Evolutionary conservation across 2,113 vertebrate genomes (phyloP).

Genomic region (Marmota flaviventris): DNA sequence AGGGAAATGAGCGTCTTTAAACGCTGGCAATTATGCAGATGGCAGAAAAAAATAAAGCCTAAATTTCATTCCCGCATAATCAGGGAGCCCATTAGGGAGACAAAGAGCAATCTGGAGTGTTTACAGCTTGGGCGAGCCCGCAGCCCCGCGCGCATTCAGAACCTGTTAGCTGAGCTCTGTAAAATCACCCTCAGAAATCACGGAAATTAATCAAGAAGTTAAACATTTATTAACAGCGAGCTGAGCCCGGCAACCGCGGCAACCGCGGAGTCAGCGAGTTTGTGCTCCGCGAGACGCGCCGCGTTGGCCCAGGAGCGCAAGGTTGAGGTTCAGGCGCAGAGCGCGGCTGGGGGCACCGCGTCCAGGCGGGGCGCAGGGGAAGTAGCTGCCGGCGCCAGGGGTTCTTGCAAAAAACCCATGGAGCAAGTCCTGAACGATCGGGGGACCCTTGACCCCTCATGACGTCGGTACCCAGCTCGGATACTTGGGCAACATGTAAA

Average conservation of each 20-base stretch:
- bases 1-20: slow-evolving; percentile 23
- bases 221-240: slow-evolving; percentile 87
- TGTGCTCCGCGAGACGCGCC: not conserved
- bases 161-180: slow-evolving; percentile 57
- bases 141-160: slow-evolving; percentile 32
- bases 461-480: not conserved
- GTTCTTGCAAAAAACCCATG: not conserved
- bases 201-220: slow-evolving; percentile 82
- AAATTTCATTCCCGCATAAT: not conserved
- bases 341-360: no score
- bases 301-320: slow-evolving; percentile 2
- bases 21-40: slow-evolving; percentile 51
- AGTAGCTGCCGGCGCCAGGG: not conserved
- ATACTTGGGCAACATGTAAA: not conserved
- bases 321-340: slow-evolving; percentile 32
- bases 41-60: slow-evolving; percentile 35
- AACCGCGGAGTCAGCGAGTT: slow-evolving; percentile 63
- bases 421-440: not conserved
- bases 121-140: not conserved
- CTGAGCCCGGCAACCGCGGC: slow-evolving; percentile 66
- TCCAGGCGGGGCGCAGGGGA: not conserved
- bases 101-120: slow-evolving; percentile 15
- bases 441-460: not conserved
- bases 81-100: not conserved
- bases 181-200: slow-evolving; percentile 74